Base-by-base conservation (phyloP, 2,113 vertebrate species). In the Forbesichthys papilliferus region DNA sequence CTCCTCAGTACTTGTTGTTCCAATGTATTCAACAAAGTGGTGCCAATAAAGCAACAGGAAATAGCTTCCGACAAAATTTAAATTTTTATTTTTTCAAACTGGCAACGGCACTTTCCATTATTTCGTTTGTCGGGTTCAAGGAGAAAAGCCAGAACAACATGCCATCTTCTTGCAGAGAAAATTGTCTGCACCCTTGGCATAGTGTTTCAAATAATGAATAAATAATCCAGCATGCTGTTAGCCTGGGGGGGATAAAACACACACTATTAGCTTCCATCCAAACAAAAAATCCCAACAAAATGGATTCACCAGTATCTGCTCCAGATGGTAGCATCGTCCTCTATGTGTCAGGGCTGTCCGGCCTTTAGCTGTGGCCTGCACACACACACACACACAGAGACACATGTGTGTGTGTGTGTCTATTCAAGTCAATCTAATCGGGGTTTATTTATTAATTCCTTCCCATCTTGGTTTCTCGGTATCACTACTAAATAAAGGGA, bases 221-320 rank as follows among this genome's bases (percentile, higher is more conserved):
- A 90, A 88, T 91, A 88, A 91, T 62, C 46, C 62, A 83, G 75
- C 86, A 84, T 89, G 81, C 82, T 91, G 86, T 87, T 87, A 78
- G 87, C 87, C 86, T 61, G 10, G 9, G 10, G 78, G 66, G 81
- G 85, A 84, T 77, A 84, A 83, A 85, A 81, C 81, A 86, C 82
- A 85, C 77, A 80, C 70, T 69, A 84, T 73, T 83, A 79, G 65
- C 71, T 61, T 48, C 53, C 66, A 20, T 8, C 36, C 66, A 71
- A 78, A 76, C 8, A 55, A 49, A 34, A 76, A 73, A 64, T 5
- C 10, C 16, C 3, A 57, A 20, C 20, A 20, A 60, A 52, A 69
- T 9, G 58, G 63, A 65, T 59, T 64, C 53, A 69, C 52, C 53
- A 61, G 51, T 1, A 33, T 36, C 66, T 54, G 64, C 74, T 84